Conservation (phyloP, 2,113 vertebrate genomes). For the Aptenodytes patagonicus region DNA sequence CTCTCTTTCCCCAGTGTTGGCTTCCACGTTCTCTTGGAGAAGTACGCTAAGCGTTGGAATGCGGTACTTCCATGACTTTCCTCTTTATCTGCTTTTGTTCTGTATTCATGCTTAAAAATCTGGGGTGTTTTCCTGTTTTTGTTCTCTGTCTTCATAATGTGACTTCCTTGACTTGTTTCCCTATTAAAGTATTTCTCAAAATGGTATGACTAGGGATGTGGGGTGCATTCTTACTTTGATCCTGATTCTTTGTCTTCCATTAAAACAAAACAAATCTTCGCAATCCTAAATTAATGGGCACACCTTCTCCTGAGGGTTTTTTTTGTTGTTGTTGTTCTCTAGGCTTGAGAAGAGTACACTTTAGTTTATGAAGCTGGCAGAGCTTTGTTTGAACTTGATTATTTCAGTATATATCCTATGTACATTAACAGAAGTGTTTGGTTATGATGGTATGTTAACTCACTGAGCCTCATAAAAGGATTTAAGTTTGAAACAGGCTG, state of each 20-base stretch:
- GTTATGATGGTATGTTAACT: not conserved
- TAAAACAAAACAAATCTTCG: not conserved
- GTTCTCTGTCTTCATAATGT: not conserved
- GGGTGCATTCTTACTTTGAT: not conserved
- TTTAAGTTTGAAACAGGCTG: not conserved
- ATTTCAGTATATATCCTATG: not conserved
- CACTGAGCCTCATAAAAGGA: not conserved
- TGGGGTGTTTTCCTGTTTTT: not conserved
- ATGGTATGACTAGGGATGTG: no score
- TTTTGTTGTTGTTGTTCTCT: not conserved
- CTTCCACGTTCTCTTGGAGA: rapidly evolving
- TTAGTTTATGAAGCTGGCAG: not conserved
- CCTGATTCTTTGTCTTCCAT: not conserved
- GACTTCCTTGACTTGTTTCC: not conserved
- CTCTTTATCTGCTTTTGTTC: not conserved
- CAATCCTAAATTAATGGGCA: not conserved
- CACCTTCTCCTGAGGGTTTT: not conserved
- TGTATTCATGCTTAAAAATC: not conserved
- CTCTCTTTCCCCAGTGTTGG: not conserved
- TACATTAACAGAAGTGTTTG: not conserved
- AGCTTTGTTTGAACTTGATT: not conserved
- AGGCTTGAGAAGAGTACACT: not conserved
- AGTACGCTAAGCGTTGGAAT: rapidly evolving
- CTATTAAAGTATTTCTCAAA: not conserved
- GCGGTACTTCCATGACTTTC: not conserved